A percentile compares a stretch with the other conserved stretches of the same genome.
phyloP scores from a whole-genome alignment of 2,888 invertebrate genomes.

The Lasioglossum vierecki region DNA sequence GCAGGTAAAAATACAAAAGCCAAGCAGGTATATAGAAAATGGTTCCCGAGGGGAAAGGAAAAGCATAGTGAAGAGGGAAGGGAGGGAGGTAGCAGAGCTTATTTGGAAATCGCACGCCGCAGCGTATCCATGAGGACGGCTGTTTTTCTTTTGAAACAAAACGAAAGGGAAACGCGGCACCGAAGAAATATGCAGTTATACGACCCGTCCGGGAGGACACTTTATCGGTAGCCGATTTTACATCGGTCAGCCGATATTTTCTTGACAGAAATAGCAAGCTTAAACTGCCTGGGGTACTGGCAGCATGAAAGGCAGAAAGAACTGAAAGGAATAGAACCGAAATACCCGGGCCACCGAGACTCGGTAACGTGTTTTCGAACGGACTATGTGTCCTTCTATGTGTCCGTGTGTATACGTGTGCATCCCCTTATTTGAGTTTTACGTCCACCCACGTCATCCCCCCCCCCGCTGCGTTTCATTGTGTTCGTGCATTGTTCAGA shows the following conservation, averaged over 20 bases:
- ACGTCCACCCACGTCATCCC: not conserved
- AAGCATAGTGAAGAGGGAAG: not conserved
- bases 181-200: slow-evolving; percentile 54
- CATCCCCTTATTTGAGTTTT: slow-evolving; percentile 8
- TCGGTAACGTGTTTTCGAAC: slow-evolving; percentile 33
- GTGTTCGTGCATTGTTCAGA: not conserved
- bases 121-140: not conserved
- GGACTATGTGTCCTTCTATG: not conserved
- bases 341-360: slow-evolving; percentile 15
- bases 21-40: slow-evolving; percentile 37
- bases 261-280: slow-evolving; percentile 56
- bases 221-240: slow-evolving; percentile 51
- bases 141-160: slow-evolving; percentile 32
- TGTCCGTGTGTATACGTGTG: not conserved
- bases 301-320: slow-evolving; percentile 45
- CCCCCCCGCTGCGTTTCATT: not conserved
- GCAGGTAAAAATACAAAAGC: slow-evolving; percentile 48
- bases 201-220: slow-evolving; percentile 40
- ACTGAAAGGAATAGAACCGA: slow-evolving; percentile 42
- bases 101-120: slow-evolving; percentile 48
- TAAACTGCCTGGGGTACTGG: slow-evolving; percentile 45
- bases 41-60: slow-evolving; percentile 41
- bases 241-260: slow-evolving; percentile 48
- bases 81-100: slow-evolving; percentile 28
- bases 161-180: slow-evolving; percentile 30